Base-by-base conservation (phyloP, 2,113 vertebrate genomes). In the Seriola aureovittata region DNA sequence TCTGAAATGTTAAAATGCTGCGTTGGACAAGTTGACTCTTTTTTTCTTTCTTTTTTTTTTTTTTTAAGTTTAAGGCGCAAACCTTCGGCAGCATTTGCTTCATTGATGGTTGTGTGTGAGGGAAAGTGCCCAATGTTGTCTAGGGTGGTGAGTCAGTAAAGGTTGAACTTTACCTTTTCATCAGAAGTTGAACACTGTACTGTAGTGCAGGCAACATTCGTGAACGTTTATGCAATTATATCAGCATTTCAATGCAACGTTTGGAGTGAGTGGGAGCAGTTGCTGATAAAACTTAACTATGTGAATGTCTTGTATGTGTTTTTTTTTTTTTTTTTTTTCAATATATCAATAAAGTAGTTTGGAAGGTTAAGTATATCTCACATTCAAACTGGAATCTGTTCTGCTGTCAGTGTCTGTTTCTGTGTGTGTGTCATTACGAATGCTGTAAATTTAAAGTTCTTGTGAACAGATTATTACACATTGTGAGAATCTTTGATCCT, bases 291-390 rank as follows among this genome's bases (percentile, higher is more conserved):
- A 55, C 44, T 74, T 4, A 80, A 80, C 69, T 78, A 66, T 89
- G 63, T 87, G 80, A 88, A 68, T 88, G 71, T 88, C 60, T 57
- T 82, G 5, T 82, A 40, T 78, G 85, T 87, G 29, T 74, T 48
- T 6, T 50, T 54, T 6, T 50, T 12, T 50, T n/a, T 12, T 65
- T 68, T 42, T 50, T 63, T 76, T 73, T 80, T 36, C 70, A 70
- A 10, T 87, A 75, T 80, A 85, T 87, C 84, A 95, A 93, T 94
- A 94, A 94, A 95, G 66, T 88, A 81, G 81, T 88, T 88, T 75
- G 42, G 9, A 88, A 81, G 21, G 40, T 85, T 48, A 68, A 86
- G 40, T 1, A 8, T 44, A 36, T 48, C 21, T 29, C 10, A 32
- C 9, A 10, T 21, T 16, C 13, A 19, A 48, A 17, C n/a, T 48